Evolutionary conservation across 1,140 invertebrate genomes (phyloP), one percentile per base, ranked within the genome.

Genomic region (Mylabris phalerata): DNA sequence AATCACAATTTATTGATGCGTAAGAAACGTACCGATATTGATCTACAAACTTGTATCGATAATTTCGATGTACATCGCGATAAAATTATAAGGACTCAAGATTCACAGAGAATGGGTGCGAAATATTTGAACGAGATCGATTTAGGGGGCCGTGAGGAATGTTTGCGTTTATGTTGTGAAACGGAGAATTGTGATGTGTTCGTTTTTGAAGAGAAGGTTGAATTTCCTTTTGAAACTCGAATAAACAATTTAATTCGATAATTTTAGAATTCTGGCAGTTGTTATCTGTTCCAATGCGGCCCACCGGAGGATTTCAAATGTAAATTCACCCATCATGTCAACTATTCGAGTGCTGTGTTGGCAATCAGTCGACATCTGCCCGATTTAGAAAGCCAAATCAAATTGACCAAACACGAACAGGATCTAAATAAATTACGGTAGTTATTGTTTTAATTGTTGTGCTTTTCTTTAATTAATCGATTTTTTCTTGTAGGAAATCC

Each of bases 211-310:
- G 88, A 94, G 71, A 94, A 93, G 83, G 90, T 92, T 74, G 10
- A n/a, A 25, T 42, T n/a, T 39, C 4, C 4, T 5, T 32, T 19
- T 19, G 19, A 19, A 19, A 19, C 1, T 19, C 19, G 19, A 19
- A 10, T 10, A 40, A 40, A 40, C 39, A 10, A 40, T 10, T 41
- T 40, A 40, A 40, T 41, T 50, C 32, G 52, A 46, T 40, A 55
- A 39, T 25, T 62, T 79, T 78, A 93, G 90, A 88, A 82, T 64
- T 83, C 86, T 3, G 89, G 90, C 55, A 92, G 89, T 67, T 96
- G 93, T 74, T 96, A 95, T 71, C 76, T 95, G 26, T 96, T 96
- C 74, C 86, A 93, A 73, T 96, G 93, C 74, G 92, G 92, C 0
- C 82, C 88, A 19, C 83, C 88, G 0, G 87, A 90, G 68, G 88